Base-by-base conservation (phyloP, 2,797 vertebrate species). In the Enoplosus armatus region DNA sequence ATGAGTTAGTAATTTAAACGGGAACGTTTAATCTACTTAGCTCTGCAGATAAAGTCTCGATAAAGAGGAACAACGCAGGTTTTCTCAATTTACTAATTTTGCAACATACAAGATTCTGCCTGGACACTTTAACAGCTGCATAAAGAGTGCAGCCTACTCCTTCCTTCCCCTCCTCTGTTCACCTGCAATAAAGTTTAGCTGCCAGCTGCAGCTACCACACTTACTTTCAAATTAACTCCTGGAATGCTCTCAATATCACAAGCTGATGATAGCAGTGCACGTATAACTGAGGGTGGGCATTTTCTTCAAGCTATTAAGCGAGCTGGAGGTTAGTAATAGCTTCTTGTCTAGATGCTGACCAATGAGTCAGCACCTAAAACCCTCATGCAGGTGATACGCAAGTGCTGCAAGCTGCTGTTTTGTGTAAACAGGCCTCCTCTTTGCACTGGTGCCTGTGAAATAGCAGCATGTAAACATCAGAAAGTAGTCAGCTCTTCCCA, bases 161-260 rank as follows among this genome's bases (percentile, higher is more conserved):
- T 55, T 54, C 65, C 27, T 62, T 58, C 53, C 45, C 41, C 22
- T 65, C n/a, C 37, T 54, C 43, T 27, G 43, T 16, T 70, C 51
- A 71, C 53, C 60, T 67, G 33, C 26, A 54, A 7, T 56, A 26
- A 79, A 47, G 39, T 39, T 26, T 15, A 9, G 41, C 65, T 66
- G 45, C n/a, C 63, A 65, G 64, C 77, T 54, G 35, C 48, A 82
- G 76, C 37, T 22, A 24, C 71, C 16, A 27, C 67, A 74, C 37
- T 22, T 24, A 47, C 50, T 71, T 72, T 66, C 48, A 77, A 65
- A 83, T 74, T 2, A 82, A 58, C 75, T 74, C 31, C 47, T 24
- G 69, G 66, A 79, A 69, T 56, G 55, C 58, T 3, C 43, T 73
- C 39, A 73, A 58, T 80, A 77, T 63, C 59, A 61, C 72, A 80